A percentile compares a stretch with the other conserved stretches of the same genome.
Evolutionary conservation across 2,797 vertebrate genomes (phyloP).

Genomic region (Myotis myotis): DNA sequence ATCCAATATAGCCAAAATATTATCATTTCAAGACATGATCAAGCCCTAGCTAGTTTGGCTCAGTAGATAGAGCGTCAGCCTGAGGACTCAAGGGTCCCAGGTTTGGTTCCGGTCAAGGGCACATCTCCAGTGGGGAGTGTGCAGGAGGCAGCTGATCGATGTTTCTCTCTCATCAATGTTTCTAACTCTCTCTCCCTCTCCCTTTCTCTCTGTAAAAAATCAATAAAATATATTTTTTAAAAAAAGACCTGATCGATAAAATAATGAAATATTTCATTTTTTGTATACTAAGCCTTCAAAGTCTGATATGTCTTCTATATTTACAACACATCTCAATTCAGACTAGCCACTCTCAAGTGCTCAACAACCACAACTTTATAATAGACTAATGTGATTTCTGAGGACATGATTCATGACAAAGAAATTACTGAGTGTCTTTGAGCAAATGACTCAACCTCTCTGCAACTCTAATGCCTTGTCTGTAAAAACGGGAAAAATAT

Average conservation of each 20-base stretch:
- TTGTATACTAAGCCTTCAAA: neutral
- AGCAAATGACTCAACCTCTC: neutral
- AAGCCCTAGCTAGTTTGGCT: neutral
- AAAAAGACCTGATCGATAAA: neutral
- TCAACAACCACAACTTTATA: neutral
- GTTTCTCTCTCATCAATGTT: too few species aligned
- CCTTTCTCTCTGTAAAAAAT: too few species aligned
- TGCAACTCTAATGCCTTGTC: neutral
- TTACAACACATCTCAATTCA: neutral
- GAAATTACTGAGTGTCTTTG: neutral
- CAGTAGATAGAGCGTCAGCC: too few species aligned
- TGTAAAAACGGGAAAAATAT: neutral
- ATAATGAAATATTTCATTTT: conserved; percentile 34
- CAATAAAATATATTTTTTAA: too few species aligned
- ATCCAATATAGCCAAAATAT: conserved; percentile 20
- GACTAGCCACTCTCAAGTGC: neutral
- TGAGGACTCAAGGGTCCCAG: too few species aligned
- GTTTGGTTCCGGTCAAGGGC: too few species aligned
- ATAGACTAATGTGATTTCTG: neutral
- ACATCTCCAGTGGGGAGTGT: too few species aligned
- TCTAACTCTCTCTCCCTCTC: too few species aligned
- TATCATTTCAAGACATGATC: neutral
- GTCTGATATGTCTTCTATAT: neutral
- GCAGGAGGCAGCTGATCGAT: too few species aligned
- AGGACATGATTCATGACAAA: neutral